Conservation (phyloP, 2,888 invertebrate species). For the Caenorhabditis sp. region DNA sequence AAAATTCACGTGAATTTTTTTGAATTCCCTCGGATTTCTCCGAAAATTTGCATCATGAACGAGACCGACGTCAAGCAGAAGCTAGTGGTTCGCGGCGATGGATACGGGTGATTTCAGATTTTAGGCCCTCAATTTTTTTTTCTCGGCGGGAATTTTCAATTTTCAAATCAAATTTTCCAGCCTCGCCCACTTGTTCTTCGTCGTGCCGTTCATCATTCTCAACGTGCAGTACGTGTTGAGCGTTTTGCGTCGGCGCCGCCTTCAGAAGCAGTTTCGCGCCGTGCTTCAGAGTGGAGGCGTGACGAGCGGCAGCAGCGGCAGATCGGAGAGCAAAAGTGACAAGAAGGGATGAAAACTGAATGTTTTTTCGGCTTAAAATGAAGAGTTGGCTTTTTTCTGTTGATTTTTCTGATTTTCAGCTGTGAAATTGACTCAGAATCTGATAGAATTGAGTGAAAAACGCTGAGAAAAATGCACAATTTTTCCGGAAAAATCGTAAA, state of each 20-base stretch:
- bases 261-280: constrained; percentile 42
- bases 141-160: not conserved
- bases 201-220: constrained; percentile 46
- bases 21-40: not conserved
- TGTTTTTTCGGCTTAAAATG: too few species aligned
- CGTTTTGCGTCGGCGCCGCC: constrained; percentile 16
- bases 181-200: constrained; percentile 41
- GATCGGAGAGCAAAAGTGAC: not conserved
- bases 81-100: constrained; percentile 24
- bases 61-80: not conserved
- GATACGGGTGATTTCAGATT: constrained; percentile 3
- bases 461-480: too few species aligned
- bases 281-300: too few species aligned
- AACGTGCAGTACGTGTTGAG: constrained; percentile 29
- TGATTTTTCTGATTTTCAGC: not conserved
- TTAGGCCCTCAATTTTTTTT: too few species aligned
- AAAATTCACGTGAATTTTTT: constrained; percentile 2
- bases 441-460: too few species aligned
- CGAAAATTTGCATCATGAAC: not conserved
- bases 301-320: too few species aligned
- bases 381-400: too few species aligned
- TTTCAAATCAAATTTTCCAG: constrained; percentile 21
- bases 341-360: too few species aligned
- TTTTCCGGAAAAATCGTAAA: too few species aligned
- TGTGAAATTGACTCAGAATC: not conserved